phyloP scores from a whole-genome alignment of 2,113 vertebrate genomes.

The Saccopteryx bilineata region DNA sequence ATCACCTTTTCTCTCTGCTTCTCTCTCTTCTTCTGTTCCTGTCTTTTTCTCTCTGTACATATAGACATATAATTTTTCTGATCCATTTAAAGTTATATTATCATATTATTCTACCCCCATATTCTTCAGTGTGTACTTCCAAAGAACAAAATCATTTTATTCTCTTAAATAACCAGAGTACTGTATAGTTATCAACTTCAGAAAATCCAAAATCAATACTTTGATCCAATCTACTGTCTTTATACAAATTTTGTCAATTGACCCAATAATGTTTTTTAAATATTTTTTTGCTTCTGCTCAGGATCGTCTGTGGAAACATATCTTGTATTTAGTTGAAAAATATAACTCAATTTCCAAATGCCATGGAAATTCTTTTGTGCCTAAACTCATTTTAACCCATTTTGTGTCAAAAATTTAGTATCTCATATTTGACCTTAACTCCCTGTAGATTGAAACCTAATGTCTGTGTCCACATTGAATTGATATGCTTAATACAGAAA shows the following conservation, averaged over 20 bases:
- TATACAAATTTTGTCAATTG: background rate
- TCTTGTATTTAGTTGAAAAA: slow-evolving; percentile 75
- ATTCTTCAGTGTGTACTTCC: background rate
- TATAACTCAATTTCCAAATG: slow-evolving; percentile 39
- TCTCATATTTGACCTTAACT: slow-evolving; percentile 35
- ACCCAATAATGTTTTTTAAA: background rate
- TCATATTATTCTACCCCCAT: background rate
- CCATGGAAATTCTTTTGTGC: background rate
- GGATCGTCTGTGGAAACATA: background rate
- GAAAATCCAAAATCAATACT: background rate
- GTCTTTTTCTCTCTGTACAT: background rate
- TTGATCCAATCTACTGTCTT: background rate
- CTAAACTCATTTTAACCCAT: background rate
- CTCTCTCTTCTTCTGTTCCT: background rate
- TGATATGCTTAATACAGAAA: slow-evolving; percentile 22
- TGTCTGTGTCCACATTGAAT: background rate
- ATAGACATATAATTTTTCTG: background rate
- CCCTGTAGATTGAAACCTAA: background rate
- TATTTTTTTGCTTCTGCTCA: background rate
- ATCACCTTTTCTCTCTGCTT: background rate
- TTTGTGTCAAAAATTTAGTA: background rate
- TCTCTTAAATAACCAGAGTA: slow-evolving; percentile 18
- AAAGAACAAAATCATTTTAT: slow-evolving; percentile 7
- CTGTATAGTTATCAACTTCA: background rate
- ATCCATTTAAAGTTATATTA: background rate